These are phyloP conservation scores for Rousettus madagascariensis DNA, from an alignment of 2,797 vertebrate genomes.

Conservation along the genomic window DNA sequence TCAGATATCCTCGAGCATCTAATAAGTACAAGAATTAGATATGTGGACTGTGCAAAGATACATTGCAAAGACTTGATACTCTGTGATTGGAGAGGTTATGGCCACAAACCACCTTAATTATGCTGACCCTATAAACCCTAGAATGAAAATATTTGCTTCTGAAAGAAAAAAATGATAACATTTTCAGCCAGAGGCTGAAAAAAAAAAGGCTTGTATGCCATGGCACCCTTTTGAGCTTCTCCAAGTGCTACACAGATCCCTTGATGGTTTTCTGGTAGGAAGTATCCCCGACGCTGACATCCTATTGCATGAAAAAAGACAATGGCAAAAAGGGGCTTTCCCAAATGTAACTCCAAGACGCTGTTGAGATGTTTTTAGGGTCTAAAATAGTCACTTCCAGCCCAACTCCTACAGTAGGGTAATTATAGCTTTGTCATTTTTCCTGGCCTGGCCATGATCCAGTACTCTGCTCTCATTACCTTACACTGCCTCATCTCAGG, in stretches of 20 bases:
- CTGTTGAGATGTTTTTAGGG: conserved; percentile 2
- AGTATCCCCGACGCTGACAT: conserved; percentile 46
- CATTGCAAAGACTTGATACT: not conserved
- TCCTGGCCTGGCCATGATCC: not conserved
- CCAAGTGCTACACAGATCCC: not conserved
- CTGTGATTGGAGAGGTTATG: not conserved
- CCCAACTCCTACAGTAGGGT: not conserved
- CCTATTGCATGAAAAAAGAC: conserved; percentile 60
- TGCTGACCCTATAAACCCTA: not conserved
- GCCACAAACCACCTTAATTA: not conserved
- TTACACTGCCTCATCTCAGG: not conserved
- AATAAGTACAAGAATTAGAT: not conserved
- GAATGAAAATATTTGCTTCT: conserved; percentile 34
- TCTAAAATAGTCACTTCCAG: conserved; percentile 72
- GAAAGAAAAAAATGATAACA: not conserved
- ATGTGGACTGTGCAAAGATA: not conserved
- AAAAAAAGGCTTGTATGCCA: not conserved
- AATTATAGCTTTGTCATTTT: conserved; percentile 52
- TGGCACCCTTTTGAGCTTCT: not conserved
- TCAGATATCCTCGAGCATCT: not conserved
- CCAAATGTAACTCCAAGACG: conserved; percentile 26
- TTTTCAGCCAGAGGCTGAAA: not conserved
- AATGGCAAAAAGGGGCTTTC: conserved; percentile 45
- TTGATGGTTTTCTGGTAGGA: conserved; percentile 59
- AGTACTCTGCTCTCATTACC: not conserved